Percentiles rank a stretch among this genome's conserved stretches.
Evolutionary conservation across 2,888 invertebrate genomes (phyloP).

Genomic region (Leptopilina myrica): DNA sequence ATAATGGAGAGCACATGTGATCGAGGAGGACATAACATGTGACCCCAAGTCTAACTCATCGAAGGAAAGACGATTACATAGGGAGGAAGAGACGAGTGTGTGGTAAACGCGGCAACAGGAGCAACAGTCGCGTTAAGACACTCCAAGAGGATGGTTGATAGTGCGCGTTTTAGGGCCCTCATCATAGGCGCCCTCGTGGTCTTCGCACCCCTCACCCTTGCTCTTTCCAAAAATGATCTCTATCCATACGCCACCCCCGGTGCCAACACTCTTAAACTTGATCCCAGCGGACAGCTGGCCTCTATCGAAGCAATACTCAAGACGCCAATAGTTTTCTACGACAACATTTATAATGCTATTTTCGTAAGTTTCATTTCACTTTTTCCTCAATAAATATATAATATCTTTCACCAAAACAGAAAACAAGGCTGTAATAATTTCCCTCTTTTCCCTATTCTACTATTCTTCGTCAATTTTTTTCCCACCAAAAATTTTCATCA

Average conservation of each 20-base stretch:
- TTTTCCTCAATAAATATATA: constrained; percentile 17
- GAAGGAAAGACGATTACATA: constrained; percentile 62
- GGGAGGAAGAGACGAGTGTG: constrained; percentile 48
- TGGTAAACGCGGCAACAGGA: constrained; percentile 41
- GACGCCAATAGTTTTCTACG: constrained; percentile 89
- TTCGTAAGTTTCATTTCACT: constrained; percentile 82
- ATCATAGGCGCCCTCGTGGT: constrained; percentile 56
- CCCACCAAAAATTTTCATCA: no score
- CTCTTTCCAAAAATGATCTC: constrained; percentile 66
- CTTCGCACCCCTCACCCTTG: constrained; percentile 56
- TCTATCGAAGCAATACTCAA: constrained; percentile 81
- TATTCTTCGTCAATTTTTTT: no score
- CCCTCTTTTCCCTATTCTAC: no score
- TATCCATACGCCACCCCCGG: constrained; percentile 66
- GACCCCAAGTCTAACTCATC: constrained; percentile 46
- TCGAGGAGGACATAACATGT: constrained; percentile 47
- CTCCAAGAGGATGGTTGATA: constrained; percentile 70
- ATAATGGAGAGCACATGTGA: constrained; percentile 39
- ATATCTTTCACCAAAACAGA: background rate
- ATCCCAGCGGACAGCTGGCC: constrained; percentile 62
- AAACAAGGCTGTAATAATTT: background rate
- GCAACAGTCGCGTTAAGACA: constrained; percentile 69
- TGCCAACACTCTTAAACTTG: constrained; percentile 60
- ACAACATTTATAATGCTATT: constrained; percentile 84
- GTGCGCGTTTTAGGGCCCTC: constrained; percentile 60